Evolutionary conservation across 1,140 invertebrate genomes (phyloP).

Genomic region (Drosophila sulfurigaster): DNA sequence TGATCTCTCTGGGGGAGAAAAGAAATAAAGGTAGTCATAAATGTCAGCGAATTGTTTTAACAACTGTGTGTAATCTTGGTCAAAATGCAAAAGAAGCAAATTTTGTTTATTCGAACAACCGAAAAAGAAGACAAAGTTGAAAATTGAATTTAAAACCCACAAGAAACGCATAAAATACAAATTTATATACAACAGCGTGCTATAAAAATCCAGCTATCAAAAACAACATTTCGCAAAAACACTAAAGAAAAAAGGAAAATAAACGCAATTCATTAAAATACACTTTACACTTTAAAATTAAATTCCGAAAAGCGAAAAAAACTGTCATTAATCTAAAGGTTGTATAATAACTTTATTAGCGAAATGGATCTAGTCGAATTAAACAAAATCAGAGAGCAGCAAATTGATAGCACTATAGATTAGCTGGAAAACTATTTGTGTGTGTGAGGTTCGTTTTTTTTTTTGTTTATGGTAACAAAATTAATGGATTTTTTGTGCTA

Average conservation of each 20-base stretch:
- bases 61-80: constrained; percentile 63
- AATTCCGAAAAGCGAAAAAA: not conserved
- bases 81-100: constrained; percentile 28
- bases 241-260: not conserved
- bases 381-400: not conserved
- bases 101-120: constrained; percentile 3
- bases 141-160: not conserved
- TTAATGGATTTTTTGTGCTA: constrained; percentile 65
- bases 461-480: constrained; percentile 58
- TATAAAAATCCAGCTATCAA: constrained; percentile 3
- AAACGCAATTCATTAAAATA: constrained; percentile 4
- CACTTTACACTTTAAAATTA: constrained; percentile 13
- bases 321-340: not conserved
- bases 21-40: constrained; percentile 55
- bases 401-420: constrained; percentile 21
- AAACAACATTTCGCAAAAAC: constrained; percentile 4
- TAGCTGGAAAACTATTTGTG: constrained; percentile 32
- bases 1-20: constrained; percentile 22
- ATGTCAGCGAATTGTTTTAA: constrained; percentile 46
- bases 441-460: not conserved
- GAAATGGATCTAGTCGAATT: constrained; percentile 14
- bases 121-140: constrained; percentile 1
- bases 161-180: constrained; percentile 17
- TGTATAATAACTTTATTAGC: constrained; percentile 24
- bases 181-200: not conserved